Percentiles rank a stretch among this genome's conserved stretches.
Conservation (phyloP, 1,140 invertebrate species). For the Listronotus oregonensis region DNA sequence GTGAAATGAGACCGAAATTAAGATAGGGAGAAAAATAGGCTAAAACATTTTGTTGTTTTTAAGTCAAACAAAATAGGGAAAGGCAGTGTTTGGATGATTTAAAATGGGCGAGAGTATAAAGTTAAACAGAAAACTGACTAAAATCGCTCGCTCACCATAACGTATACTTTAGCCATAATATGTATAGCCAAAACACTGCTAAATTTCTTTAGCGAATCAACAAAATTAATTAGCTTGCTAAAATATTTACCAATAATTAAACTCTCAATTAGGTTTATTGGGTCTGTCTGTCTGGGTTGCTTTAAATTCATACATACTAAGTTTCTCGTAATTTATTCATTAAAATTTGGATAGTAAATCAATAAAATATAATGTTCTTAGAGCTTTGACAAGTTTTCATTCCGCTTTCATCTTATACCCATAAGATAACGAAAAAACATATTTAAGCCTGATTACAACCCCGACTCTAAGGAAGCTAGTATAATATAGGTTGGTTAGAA, state of each 20-base stretch:
- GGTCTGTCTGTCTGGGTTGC: slow-evolving; percentile 13
- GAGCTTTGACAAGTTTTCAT: too few species aligned
- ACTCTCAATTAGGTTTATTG: slow-evolving; percentile 34
- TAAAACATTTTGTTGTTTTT: too few species aligned
- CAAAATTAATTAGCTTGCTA: slow-evolving; percentile 37
- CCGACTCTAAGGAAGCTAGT: too few species aligned
- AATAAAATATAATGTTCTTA: slow-evolving; percentile 9
- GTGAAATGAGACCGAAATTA: too few species aligned
- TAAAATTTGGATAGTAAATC: slow-evolving; percentile 11
- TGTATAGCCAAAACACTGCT: slow-evolving; percentile 31
- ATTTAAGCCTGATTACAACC: too few species aligned
- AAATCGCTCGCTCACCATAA: slow-evolving; percentile 4
- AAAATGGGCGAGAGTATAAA: slow-evolving; percentile 14
- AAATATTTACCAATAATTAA: slow-evolving; percentile 39
- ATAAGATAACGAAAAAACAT: too few species aligned
- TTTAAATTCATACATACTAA: slow-evolving; percentile 33
- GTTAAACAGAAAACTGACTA: slow-evolving; percentile 20
- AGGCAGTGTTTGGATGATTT: not conserved
- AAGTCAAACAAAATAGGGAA: too few species aligned
- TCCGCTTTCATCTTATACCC: too few species aligned
- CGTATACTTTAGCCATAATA: slow-evolving; percentile 26
- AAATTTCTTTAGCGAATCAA: slow-evolving; percentile 32
- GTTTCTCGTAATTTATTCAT: slow-evolving; percentile 30
- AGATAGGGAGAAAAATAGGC: too few species aligned
- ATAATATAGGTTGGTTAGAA: too few species aligned